Evolutionary conservation across 1,140 invertebrate genomes (phyloP).

Genomic region (Euglossa dilemma): DNA sequence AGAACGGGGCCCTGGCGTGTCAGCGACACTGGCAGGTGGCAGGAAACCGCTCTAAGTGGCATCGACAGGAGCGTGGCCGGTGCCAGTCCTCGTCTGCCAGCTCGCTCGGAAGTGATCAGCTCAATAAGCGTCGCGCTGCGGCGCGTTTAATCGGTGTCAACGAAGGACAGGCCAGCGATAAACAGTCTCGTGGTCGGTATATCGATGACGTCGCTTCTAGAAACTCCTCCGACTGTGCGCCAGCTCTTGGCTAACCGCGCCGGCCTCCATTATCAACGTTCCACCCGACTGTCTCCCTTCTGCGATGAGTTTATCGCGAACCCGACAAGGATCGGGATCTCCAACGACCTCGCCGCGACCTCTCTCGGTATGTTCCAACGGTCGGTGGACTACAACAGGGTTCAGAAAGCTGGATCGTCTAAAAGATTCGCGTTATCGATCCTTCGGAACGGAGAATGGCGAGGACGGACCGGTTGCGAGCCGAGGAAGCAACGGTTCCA

Average conservation of each 20-base stretch:
- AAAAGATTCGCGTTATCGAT: constrained; percentile 11
- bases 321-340: not conserved
- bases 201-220: constrained; percentile 30
- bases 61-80: constrained; percentile 6
- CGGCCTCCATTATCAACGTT: not conserved
- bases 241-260: too few relatives aligned
- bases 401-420: not conserved
- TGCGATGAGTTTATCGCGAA: not conserved
- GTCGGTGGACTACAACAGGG: not conserved
- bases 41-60: constrained; percentile 1
- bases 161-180: constrained; percentile 37
- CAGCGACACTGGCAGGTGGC: constrained; percentile 32
- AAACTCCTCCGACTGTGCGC: not conserved
- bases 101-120: constrained; percentile 38
- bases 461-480: not conserved
- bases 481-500: not conserved
- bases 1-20: not conserved
- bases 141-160: constrained; percentile 52
- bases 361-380: too few relatives aligned
- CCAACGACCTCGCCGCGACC: not conserved
- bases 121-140: constrained; percentile 34
- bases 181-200: constrained; percentile 19
- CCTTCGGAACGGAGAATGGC: not conserved
- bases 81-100: constrained; percentile 19
- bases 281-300: not conserved